Conservation (phyloP, 2,113 vertebrate genomes). For the Pterophyllum scalare region DNA sequence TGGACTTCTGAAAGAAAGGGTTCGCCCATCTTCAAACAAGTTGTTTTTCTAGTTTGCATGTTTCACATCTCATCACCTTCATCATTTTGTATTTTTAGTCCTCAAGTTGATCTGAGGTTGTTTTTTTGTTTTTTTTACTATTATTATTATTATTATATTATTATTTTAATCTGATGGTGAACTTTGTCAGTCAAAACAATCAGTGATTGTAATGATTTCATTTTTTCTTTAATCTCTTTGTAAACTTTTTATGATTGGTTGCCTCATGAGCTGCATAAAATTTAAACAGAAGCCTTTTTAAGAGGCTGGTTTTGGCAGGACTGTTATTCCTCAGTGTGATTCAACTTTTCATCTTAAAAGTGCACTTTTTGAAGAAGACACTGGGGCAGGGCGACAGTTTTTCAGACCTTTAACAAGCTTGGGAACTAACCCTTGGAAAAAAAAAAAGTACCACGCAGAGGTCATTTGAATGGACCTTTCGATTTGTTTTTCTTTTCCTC, state of each 20-base stretch:
- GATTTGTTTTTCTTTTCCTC: constrained; percentile 14
- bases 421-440: constrained; percentile 35
- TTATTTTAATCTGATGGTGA: constrained; percentile 32
- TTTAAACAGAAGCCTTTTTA: constrained; percentile 43
- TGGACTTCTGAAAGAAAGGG: constrained; percentile 23
- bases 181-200: constrained; percentile 27
- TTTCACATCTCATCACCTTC: constrained; percentile 18
- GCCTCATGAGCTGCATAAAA: constrained; percentile 52
- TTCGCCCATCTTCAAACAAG: constrained; percentile 11
- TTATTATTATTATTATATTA: too few relatives aligned
- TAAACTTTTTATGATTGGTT: constrained; percentile 63
- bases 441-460: constrained; percentile 33
- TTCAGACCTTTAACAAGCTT: constrained; percentile 35
- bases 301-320: constrained; percentile 62
- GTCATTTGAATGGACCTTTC: constrained; percentile 27
- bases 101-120: constrained; percentile 61
- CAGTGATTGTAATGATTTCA: constrained; percentile 55
- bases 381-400: not conserved
- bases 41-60: constrained; percentile 50
- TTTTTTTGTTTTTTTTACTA: not conserved
- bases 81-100: constrained; percentile 61
- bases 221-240: constrained; percentile 47
- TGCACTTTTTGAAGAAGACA: constrained; percentile 76
- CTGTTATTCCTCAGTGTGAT: constrained; percentile 64
- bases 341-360: constrained; percentile 64